Conservation (phyloP, 2,113 vertebrate species). For the Calypte anna region DNA sequence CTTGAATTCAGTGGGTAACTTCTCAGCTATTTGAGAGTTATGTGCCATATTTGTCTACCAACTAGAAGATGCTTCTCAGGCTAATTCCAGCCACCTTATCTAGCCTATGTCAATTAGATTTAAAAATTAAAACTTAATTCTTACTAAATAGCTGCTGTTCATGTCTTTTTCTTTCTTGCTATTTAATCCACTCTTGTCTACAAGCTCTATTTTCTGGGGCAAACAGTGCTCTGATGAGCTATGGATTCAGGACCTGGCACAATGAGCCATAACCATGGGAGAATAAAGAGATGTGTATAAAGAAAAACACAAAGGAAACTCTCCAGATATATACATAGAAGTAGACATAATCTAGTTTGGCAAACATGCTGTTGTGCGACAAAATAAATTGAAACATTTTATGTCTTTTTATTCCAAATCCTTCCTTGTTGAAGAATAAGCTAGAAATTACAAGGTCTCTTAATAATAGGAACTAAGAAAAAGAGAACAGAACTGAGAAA, state of each 20-base stretch:
- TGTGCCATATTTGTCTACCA: background rate
- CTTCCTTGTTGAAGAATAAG: background rate
- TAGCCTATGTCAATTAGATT: background rate
- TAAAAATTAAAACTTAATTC: background rate
- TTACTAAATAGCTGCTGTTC: background rate
- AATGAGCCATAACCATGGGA: background rate
- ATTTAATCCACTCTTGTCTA: background rate
- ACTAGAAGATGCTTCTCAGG: background rate
- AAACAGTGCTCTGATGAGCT: background rate
- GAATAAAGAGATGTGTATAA: accelerated
- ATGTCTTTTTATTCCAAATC: background rate
- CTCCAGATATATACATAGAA: background rate
- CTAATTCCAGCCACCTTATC: background rate
- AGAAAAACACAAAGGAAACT: background rate
- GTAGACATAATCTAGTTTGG: background rate
- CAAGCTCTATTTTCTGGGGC: background rate
- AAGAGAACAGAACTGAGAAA: background rate
- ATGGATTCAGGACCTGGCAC: background rate
- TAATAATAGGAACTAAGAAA: background rate
- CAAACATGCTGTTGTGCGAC: background rate
- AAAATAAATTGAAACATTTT: background rate
- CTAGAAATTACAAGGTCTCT: background rate
- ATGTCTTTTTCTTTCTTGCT: background rate
- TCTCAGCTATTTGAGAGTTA: background rate
- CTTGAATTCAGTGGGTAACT: background rate